A percentile compares a stretch with the other conserved stretches of the same genome.
Conservation (phyloP, 2,888 invertebrate species). For the Yponomeuta plumbellus region DNA sequence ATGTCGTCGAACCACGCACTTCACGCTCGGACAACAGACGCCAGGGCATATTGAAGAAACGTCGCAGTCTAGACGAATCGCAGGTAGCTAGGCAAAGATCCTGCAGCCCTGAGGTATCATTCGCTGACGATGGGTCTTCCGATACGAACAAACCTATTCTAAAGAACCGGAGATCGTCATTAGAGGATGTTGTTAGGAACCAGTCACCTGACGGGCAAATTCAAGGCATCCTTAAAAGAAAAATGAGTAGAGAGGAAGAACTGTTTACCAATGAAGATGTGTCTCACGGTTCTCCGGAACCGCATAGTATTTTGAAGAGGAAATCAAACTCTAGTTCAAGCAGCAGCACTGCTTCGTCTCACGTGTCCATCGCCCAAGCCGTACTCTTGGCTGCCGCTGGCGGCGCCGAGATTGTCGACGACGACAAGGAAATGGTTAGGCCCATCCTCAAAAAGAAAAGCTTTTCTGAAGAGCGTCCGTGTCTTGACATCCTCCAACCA, state of each 20-base stretch:
- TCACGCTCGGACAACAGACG: conserved; percentile 75
- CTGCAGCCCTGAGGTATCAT: conserved; percentile 82
- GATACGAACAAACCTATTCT: conserved; percentile 80
- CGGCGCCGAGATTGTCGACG: conserved; percentile 73
- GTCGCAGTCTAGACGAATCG: conserved; percentile 88
- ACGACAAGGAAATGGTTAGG: conserved; percentile 79
- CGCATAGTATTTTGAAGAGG: conserved; percentile 88
- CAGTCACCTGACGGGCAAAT: conserved; percentile 80
- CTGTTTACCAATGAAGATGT: conserved; percentile 76
- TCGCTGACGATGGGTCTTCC: conserved; percentile 71
- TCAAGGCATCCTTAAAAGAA: conserved; percentile 82
- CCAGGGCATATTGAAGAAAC: conserved; percentile 89
- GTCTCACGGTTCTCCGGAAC: conserved; percentile 80
- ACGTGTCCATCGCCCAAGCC: conserved; percentile 82
- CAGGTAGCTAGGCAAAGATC: conserved; percentile 82
- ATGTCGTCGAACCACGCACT: conserved; percentile 81
- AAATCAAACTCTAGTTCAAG: conserved; percentile 83
- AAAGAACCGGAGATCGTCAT: conserved; percentile 81
- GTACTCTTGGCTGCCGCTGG: conserved; percentile 80
- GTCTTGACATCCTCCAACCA: conserved; percentile 58
- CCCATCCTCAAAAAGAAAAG: conserved; percentile 91
- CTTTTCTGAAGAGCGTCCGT: conserved; percentile 81
- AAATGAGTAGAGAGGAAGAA: conserved; percentile 80
- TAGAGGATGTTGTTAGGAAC: conserved; percentile 81
- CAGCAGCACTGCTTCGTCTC: conserved; percentile 78